Evolutionary conservation across 1,140 invertebrate species (phyloP).

Genomic region (Pogonomyrmex barbatus): DNA sequence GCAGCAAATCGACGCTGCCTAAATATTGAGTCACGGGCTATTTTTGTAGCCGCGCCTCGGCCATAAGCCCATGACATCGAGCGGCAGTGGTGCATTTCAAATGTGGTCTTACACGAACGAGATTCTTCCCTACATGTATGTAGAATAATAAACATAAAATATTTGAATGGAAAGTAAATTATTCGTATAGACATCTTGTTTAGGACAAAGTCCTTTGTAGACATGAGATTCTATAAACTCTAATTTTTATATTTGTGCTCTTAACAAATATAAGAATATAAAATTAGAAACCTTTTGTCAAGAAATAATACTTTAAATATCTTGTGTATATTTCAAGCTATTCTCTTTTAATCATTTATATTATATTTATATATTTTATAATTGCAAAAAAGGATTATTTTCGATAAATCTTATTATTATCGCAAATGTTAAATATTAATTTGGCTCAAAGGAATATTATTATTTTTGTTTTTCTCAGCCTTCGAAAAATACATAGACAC

Average conservation of each 20-base stretch:
- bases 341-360: background rate
- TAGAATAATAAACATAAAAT: conserved; percentile 16
- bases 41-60: conserved; percentile 70
- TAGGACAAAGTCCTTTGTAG: background rate
- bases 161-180: conserved; percentile 13
- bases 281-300: background rate
- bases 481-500: background rate
- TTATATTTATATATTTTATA: background rate
- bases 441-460: background rate
- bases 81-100: conserved; percentile 29
- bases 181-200: background rate
- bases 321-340: no score
- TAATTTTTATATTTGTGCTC: conserved; percentile 11
- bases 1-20: conserved; percentile 70
- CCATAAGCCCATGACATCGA: conserved; percentile 42
- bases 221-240: background rate
- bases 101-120: conserved; percentile 7
- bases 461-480: background rate
- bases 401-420: background rate
- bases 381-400: no score
- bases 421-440: background rate
- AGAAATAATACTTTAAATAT: background rate
- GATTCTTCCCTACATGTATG: background rate
- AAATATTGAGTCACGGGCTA: conserved; percentile 80
- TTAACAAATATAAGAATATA: background rate